Conservation (phyloP, 2,888 invertebrate species). For the Eustalomyia histrio region DNA sequence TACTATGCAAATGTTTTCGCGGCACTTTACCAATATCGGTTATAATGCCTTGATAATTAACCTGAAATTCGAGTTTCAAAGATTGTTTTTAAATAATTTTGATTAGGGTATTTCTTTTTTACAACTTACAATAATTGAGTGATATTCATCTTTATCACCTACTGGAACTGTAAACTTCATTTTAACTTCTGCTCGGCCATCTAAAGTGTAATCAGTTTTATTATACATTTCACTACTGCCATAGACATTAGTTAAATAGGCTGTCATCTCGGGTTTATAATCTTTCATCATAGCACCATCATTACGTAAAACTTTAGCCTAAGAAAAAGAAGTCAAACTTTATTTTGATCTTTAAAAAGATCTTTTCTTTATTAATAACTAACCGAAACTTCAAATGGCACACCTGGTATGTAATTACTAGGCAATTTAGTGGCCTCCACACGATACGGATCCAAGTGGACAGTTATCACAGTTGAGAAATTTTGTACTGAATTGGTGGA, state of each 20-base stretch:
- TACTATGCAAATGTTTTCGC: slow-evolving; percentile 74
- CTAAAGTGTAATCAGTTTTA: slow-evolving; percentile 73
- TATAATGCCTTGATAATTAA: slow-evolving; percentile 88
- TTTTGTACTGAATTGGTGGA: slow-evolving; percentile 91
- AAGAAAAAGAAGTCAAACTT: not conserved
- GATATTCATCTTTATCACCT: slow-evolving; percentile 75
- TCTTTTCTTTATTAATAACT: slow-evolving; percentile 38
- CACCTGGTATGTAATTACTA: slow-evolving; percentile 94
- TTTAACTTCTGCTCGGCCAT: slow-evolving; percentile 74
- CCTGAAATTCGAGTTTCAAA: slow-evolving; percentile 79
- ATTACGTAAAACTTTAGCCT: slow-evolving; percentile 87
- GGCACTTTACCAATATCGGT: slow-evolving; percentile 77
- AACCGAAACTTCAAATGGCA: slow-evolving; percentile 83
- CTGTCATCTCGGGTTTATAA: slow-evolving; percentile 81
- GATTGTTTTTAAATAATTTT: not conserved
- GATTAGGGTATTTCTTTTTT: not conserved
- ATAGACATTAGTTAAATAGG: slow-evolving; percentile 76
- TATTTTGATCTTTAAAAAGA: not conserved
- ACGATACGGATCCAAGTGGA: slow-evolving; percentile 89
- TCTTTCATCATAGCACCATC: slow-evolving; percentile 85
- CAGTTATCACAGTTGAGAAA: slow-evolving; percentile 86
- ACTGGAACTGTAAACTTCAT: slow-evolving; percentile 77
- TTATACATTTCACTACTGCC: slow-evolving; percentile 78
- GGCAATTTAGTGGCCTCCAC: slow-evolving; percentile 91
- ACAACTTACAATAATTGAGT: slow-evolving; percentile 76